phyloP scores from a whole-genome alignment of 2,797 vertebrate species.

The Leuciscus waleckii region DNA sequence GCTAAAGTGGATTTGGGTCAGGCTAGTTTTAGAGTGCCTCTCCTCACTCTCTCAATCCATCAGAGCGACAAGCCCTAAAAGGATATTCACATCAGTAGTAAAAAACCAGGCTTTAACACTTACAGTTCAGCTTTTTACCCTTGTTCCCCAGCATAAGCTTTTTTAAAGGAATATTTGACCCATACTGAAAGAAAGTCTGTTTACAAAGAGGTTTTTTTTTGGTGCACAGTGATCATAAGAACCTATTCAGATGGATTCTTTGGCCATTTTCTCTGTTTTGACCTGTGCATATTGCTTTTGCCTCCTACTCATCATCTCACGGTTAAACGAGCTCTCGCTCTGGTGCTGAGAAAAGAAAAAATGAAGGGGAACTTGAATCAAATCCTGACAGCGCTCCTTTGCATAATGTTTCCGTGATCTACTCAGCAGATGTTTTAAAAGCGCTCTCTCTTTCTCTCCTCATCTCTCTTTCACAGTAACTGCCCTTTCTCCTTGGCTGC shows the following conservation, averaged over 20 bases:
- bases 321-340: not conserved
- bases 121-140: constrained; percentile 4
- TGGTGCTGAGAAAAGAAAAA: constrained; percentile 4
- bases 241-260: not conserved
- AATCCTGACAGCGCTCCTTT: constrained; percentile 19
- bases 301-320: constrained; percentile 23
- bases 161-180: not conserved
- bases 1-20: constrained; percentile 42
- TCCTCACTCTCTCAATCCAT: constrained; percentile 37
- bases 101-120: constrained; percentile 21
- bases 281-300: constrained; percentile 22
- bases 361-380: not conserved
- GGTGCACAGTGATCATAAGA: not conserved
- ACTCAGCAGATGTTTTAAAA: constrained; percentile 10
- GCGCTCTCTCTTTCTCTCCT: constrained; percentile 37
- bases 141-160: constrained; percentile 10
- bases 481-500: constrained; percentile 94
- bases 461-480: constrained; percentile 71
- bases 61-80: constrained; percentile 28
- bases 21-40: constrained; percentile 34
- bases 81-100: constrained; percentile 20
- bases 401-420: constrained; percentile 16
- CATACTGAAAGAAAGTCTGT: not conserved
- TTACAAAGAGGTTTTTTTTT: not conserved
- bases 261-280: constrained; percentile 15